Conservation (phyloP, 2,113 vertebrate species). For the Orthonyx spaldingii region DNA sequence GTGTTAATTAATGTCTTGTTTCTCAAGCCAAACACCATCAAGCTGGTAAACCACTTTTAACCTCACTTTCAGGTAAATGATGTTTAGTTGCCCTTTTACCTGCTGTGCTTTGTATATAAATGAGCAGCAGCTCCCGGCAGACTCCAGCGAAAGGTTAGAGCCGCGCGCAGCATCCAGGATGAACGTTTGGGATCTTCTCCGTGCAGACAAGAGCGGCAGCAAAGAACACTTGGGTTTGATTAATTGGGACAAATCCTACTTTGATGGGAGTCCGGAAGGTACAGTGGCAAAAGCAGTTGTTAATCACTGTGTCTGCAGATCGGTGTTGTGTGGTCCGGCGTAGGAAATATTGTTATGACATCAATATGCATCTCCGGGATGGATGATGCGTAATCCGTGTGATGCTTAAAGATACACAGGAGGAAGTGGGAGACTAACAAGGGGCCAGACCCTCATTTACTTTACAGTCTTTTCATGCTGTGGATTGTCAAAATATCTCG, state of each 20-base stretch:
- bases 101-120: neutral
- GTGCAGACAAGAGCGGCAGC: neutral
- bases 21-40: slow-evolving; percentile 23
- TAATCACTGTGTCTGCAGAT: slow-evolving; percentile 13
- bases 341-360: slow-evolving; percentile 32
- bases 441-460: slow-evolving; percentile 50
- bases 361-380: slow-evolving; percentile 42
- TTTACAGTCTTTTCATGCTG: slow-evolving; percentile 59
- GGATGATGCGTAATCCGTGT: neutral
- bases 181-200: slow-evolving; percentile 1
- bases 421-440: slow-evolving; percentile 19
- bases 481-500: slow-evolving; percentile 54
- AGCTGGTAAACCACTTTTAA: slow-evolving; percentile 47
- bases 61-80: slow-evolving; percentile 38
- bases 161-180: slow-evolving; percentile 32
- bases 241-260: slow-evolving; percentile 59
- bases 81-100: slow-evolving; percentile 57
- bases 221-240: slow-evolving; percentile 55
- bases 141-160: slow-evolving; percentile 66
- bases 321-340: neutral
- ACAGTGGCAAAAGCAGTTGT: slow-evolving; percentile 3
- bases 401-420: slow-evolving; percentile 38
- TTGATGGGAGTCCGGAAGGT: neutral
- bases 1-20: slow-evolving; percentile 58
- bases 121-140: slow-evolving; percentile 54